Evolutionary conservation across 2,888 invertebrate genomes (phyloP).

Genomic region (Megamerina dolium): DNA sequence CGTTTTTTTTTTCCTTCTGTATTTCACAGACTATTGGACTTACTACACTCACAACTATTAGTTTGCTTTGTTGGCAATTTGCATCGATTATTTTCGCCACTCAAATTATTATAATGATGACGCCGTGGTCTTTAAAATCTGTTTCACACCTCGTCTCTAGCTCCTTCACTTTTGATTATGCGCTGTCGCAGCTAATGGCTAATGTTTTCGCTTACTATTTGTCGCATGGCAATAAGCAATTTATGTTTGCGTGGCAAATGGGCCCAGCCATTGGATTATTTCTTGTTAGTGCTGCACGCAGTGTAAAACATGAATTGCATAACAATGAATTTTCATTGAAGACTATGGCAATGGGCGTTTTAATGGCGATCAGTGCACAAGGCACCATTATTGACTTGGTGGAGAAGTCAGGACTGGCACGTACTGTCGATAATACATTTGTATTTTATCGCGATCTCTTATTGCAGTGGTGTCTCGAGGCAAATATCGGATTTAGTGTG

Average conservation of each 20-base stretch:
- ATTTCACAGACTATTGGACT: slow-evolving; percentile 37
- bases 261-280: slow-evolving; percentile 40
- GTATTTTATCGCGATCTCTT: slow-evolving; percentile 39
- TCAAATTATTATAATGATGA: slow-evolving; percentile 66
- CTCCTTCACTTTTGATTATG: slow-evolving; percentile 41
- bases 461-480: slow-evolving; percentile 42
- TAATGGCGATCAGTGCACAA: slow-evolving; percentile 39
- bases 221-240: slow-evolving; percentile 42
- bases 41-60: slow-evolving; percentile 40
- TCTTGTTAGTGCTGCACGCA: slow-evolving; percentile 31
- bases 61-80: slow-evolving; percentile 67
- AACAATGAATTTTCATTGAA: slow-evolving; percentile 31
- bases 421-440: slow-evolving; percentile 34
- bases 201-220: slow-evolving; percentile 39
- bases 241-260: slow-evolving; percentile 44
- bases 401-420: slow-evolving; percentile 34
- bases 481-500: slow-evolving; percentile 40
- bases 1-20: too few relatives aligned
- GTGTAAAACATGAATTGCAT: slow-evolving; percentile 23
- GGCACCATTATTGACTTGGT: slow-evolving; percentile 38
- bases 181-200: slow-evolving; percentile 41
- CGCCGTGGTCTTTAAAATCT: slow-evolving; percentile 58
- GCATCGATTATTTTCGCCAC: slow-evolving; percentile 76
- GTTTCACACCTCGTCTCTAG: slow-evolving; percentile 51
- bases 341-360: slow-evolving; percentile 33